Evolutionary conservation across 2,888 invertebrate species (phyloP), one percentile per base, ranked within the genome.

Genomic region (Callinectes sapidus): DNA sequence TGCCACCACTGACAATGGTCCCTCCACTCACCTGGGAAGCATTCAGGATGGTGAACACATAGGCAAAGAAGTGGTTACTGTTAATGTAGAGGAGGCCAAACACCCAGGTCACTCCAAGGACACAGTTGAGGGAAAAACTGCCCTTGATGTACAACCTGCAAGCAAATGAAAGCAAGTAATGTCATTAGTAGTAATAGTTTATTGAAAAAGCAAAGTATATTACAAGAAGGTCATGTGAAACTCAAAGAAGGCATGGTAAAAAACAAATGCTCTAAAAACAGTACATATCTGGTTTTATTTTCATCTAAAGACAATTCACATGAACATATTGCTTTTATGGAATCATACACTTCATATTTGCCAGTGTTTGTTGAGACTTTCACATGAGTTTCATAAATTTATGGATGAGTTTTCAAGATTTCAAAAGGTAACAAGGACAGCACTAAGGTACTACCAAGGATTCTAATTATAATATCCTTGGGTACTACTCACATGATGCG

Each of bases 71-170:
- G 32, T 96, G 94, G 2, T 96, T 95, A 42, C 95, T 95, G 55
- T 95, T 95, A 92, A 96, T 95, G 95, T 95, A 96, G 89, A 96
- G 95, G 55, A 96, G 95, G 0, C 96, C 96, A 92, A 96, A 95
- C 10, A 95, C 94, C 96, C 96, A 96, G 6, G 96, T 96, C 81
- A 96, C 95, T 1, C 96, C 96, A 18, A 96, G 95, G 55, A 96
- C 95, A 28, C 96, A 95, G 23, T 96, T 95, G 94, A 96, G 95
- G 2, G 96, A 96, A 88, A 96, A 95, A 16, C 96, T 95, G 0
- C 96, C 96, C 92, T 95, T 96, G 89, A 96, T 94, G 87, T 23
- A 89, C 42, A 92, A 32, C 66, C 92, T 89, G 66, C 1, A 16
- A 85, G 48, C 48, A 48, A 48, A 48, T 5, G 3, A 48, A 48